These are phyloP conservation scores for Homarus gammarus DNA, from an alignment of 2,888 invertebrate species.

Conservation along the genomic window DNA sequence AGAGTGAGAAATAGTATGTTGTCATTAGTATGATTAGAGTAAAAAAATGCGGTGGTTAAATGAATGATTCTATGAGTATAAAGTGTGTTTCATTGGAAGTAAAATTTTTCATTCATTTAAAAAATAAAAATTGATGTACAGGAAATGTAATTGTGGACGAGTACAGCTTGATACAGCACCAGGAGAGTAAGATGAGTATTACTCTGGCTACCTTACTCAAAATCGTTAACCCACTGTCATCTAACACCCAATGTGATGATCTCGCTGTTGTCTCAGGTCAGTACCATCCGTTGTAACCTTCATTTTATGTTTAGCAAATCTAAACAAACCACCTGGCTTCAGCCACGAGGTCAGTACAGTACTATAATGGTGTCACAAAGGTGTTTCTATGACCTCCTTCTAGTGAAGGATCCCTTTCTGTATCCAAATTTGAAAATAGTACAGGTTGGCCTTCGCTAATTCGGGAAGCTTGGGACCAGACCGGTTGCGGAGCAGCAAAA, in stretches of 20 bases:
- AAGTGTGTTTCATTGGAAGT: not conserved
- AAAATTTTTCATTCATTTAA: not conserved
- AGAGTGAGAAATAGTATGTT: too few relatives aligned
- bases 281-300: too few relatives aligned
- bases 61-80: not conserved
- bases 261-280: conserved; percentile 20
- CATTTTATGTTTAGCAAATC: too few relatives aligned
- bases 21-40: too few relatives aligned
- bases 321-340: not conserved
- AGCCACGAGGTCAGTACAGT: too few relatives aligned
- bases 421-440: too few relatives aligned
- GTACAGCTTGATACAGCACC: conserved; percentile 20
- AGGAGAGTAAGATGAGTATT: not conserved
- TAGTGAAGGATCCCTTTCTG: too few relatives aligned
- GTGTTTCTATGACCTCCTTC: too few relatives aligned
- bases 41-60: not conserved
- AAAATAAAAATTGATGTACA: not conserved
- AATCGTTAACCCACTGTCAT: conserved; percentile 20
- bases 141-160: conserved; percentile 29
- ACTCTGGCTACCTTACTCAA: not conserved
- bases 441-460: too few relatives aligned
- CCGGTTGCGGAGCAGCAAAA: too few relatives aligned
- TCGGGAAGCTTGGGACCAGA: too few relatives aligned
- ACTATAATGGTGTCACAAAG: too few relatives aligned
- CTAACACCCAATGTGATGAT: conserved; percentile 10